Evolutionary conservation across 2,888 invertebrate genomes (phyloP), one percentile per base, ranked within the genome.

Genomic region (Euphydryas editha): DNA sequence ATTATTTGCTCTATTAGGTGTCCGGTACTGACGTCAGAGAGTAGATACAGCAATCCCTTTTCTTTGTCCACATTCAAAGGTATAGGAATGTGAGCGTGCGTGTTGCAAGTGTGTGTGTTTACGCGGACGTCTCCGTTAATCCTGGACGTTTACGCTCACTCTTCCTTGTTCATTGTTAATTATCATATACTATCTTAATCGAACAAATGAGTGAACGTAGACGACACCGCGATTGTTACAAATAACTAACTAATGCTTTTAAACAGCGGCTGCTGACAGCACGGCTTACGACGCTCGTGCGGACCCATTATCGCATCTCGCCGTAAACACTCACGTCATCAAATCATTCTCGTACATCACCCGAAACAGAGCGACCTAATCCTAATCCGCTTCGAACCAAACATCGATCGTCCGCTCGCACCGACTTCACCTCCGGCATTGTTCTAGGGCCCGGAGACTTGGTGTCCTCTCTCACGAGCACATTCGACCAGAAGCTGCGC

Each of bases 401-500:
- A 76, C 77, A 58, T 21, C 4, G 64, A 17, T 10, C 65, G 44
- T 65, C 8, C 20, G 46, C 13, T 57, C 36, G 24, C 15, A 58
- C 39, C 63, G 47, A 56, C 17, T 75, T 83, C 68, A 81, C 65
- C n/a, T 59, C 55, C 5, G 24, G 17, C 49, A 70, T 86, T 86
- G 82, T 94, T 93, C 64, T 92, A 97, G 97, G 97, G 86, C 95
- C 96, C 82, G 97, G 97, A 92, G 95, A 97, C 78, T 93, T 97
- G 87, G 95, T 96, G 83, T 94, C 95, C 73, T 95, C 95, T 77
- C 95, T 98, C 83, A 97, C 97, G 76, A 96, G 96, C 81, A 96
- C 97, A 68, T 95, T 97, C 88, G 97, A 97, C 85, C 95, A 96
- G 82, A 97, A 97, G 87, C 94, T 97, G 88, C 95, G 95, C 77